phyloP scores from a whole-genome alignment of 2,113 vertebrate species.

The Tichodroma muraria region DNA sequence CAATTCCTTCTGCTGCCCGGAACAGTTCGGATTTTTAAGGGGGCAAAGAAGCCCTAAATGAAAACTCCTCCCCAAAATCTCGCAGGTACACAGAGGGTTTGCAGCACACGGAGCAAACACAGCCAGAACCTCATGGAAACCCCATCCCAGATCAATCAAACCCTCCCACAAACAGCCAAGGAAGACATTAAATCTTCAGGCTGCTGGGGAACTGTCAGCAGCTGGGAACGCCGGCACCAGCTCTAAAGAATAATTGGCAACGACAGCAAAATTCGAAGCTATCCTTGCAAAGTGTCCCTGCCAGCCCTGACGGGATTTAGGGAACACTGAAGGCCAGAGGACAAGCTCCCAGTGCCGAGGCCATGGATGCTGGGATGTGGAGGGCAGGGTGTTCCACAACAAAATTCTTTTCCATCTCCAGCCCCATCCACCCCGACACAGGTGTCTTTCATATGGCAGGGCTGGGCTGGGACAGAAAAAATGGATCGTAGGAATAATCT shows the following conservation, averaged over 20 bases:
- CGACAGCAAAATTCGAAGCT: neutral
- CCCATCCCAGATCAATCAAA: neutral
- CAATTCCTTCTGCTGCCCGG: neutral
- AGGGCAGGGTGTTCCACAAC: no score
- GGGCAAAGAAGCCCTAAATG: neutral
- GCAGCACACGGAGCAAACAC: neutral
- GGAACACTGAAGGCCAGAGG: rapidly evolving
- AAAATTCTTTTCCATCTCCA: neutral
- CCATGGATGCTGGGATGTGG: no score
- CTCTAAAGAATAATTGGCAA: neutral
- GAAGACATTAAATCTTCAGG: neutral
- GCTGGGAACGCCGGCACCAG: neutral
- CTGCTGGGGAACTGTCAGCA: neutral
- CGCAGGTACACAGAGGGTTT: rapidly evolving
- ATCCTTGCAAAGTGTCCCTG: neutral
- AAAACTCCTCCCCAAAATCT: neutral
- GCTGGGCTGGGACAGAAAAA: neutral
- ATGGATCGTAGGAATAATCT: neutral
- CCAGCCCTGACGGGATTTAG: neutral
- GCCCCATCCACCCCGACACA: rapidly evolving
- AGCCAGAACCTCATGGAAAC: neutral
- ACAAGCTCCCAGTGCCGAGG: neutral
- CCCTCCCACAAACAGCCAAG: neutral
- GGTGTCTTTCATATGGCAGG: rapidly evolving
- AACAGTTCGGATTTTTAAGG: neutral